Evolutionary conservation across 2,888 invertebrate species (phyloP), one percentile per base, ranked within the genome.

Genomic region (Tetanocera ferruginea): DNA sequence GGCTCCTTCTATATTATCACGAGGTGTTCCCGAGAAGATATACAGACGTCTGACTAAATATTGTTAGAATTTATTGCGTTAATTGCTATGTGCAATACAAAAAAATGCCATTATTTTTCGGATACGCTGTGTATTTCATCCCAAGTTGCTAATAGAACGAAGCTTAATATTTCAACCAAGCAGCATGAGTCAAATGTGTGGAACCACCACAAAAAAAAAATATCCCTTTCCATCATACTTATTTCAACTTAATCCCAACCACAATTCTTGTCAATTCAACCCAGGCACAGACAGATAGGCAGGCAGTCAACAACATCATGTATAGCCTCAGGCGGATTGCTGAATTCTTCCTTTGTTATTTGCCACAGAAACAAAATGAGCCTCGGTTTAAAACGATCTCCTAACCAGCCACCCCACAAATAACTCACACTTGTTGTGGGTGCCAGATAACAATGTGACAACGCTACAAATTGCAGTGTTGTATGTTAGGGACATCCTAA

Each of bases 251-350:
- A n/a, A 55, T 31, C 8, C 14, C 43, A 43, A 43, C 43, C 43
- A 43, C 43, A 43, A 43, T 55, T 55, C 23, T 55, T 55, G 55
- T 19, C 55, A 55, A 55, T 19, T 55, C 1, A 55, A 64, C n/a
- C 43, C 31, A 31, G 3, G 8, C 11, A 43, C 43, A 6, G 14
- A 43, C 64, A n/a, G 64, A 43, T 34, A n/a, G 64, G 0, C 64
- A 14, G 31, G 17, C 64, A 28, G 6, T 28, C 64, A 64, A 34
- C 64, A 64, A 34, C 64, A 64, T 9, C 34, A 31, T 64, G 64
- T 43, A 51, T 69, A 49, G 51, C 51, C 9, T 71, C 69, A 69
- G 9, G 43, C 49, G 69, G 51, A 69, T 51, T 69, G 51, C 19
- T 71, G 37, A 28, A 31, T 52, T 19, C 71, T 43, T 57, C 34